Evolutionary conservation across 1,140 invertebrate species (phyloP).

Genomic region (Sipha flava): DNA sequence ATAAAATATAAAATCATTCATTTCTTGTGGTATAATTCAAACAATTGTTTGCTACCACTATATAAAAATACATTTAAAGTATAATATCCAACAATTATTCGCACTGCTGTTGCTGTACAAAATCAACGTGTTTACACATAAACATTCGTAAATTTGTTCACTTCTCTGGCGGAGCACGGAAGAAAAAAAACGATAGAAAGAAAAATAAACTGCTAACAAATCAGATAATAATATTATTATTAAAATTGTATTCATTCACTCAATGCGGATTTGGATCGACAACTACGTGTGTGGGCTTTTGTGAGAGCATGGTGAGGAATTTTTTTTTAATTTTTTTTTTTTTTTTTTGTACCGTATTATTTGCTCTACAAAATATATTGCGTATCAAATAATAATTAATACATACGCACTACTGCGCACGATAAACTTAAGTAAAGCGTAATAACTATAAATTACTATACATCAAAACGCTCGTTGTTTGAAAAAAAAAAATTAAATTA

Average conservation of each 20-base stretch:
- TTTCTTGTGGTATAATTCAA: no score
- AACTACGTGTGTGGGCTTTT: slow-evolving; percentile 1
- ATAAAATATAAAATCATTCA: no score
- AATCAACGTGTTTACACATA: slow-evolving; percentile 15
- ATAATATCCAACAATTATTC: background rate
- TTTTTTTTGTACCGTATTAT: background rate
- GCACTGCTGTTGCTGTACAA: background rate
- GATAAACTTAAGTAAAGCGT: no score
- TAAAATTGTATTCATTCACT: slow-evolving; percentile 3
- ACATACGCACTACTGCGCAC: no score
- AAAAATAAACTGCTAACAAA: slow-evolving; percentile 21
- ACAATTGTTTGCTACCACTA: no score
- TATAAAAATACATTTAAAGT: no score
- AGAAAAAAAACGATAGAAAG: background rate
- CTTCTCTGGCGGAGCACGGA: background rate
- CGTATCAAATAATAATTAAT: background rate
- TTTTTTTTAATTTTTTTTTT: background rate
- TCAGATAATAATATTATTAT: slow-evolving; percentile 21
- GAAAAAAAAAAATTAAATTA: no score
- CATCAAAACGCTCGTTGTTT: no score
- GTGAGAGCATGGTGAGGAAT: background rate
- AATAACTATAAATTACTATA: no score
- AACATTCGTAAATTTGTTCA: background rate
- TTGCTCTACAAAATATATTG: background rate
- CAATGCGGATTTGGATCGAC: background rate